Percentiles rank a stretch among this genome's conserved stretches.
Evolutionary conservation across 2,113 vertebrate species (phyloP).

Genomic region (Promerops cafer): DNA sequence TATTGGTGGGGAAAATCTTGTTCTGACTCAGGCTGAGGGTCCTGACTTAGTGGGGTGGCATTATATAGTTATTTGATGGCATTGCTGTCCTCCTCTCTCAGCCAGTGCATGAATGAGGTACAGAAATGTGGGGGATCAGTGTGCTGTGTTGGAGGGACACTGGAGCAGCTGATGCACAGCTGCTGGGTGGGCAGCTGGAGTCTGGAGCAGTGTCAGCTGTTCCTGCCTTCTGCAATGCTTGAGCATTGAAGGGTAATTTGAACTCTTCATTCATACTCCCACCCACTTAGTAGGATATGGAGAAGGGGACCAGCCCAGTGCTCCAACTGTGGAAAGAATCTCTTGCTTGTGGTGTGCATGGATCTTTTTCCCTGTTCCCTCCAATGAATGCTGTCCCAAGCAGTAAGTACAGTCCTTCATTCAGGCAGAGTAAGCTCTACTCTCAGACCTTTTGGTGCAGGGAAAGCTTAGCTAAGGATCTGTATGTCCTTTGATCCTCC

Average conservation of each 20-base stretch:
- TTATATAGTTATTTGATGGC: not conserved
- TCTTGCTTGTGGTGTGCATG: not conserved
- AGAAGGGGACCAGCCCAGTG: not conserved
- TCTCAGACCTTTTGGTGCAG: not conserved
- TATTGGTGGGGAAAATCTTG: not conserved
- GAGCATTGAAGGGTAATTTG: not conserved
- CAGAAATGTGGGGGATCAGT: not conserved
- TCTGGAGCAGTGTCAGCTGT: not conserved
- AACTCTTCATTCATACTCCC: not conserved
- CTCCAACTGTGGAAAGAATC: not conserved
- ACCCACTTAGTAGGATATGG: not conserved
- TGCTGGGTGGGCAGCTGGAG: not conserved
- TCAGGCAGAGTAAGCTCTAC: not conserved
- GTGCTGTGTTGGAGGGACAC: fast-evolving
- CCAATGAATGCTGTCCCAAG: fast-evolving
- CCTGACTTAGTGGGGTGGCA: not conserved
- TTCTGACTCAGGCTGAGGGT: not conserved
- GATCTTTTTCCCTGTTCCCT: not conserved
- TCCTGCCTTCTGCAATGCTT: not conserved
- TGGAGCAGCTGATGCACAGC: not conserved
- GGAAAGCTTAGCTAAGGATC: not conserved
- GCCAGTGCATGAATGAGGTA: not conserved
- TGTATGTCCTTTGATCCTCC: not conserved
- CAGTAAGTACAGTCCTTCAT: not conserved
- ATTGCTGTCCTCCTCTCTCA: not conserved